These are phyloP conservation scores for Myiagra hebetior DNA, from an alignment of 2,113 vertebrate genomes.

Conservation along the genomic window DNA sequence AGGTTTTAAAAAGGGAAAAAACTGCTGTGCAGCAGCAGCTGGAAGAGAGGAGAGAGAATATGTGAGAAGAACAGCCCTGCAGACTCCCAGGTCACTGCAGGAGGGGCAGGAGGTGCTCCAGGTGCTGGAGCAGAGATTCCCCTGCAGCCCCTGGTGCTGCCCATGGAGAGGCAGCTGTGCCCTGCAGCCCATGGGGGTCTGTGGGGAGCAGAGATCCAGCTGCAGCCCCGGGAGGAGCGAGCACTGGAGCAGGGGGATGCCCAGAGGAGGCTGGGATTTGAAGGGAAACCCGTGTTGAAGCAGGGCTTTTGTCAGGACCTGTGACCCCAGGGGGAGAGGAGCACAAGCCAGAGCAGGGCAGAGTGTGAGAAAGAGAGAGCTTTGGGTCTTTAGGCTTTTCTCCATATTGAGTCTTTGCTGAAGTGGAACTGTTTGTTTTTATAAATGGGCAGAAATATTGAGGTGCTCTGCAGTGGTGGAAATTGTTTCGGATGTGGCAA, in stretches of 20 bases:
- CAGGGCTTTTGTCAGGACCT: not conserved
- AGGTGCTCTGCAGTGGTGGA: not conserved
- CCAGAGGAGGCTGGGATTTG: not conserved
- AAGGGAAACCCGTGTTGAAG: accelerated
- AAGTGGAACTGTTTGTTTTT: not conserved
- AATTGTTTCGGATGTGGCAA: not conserved
- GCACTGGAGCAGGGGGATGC: not conserved
- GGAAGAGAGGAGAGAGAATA: not conserved
- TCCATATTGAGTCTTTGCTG: not conserved
- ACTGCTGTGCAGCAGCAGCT: not conserved
- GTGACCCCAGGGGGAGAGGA: not conserved
- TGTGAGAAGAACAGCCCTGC: not conserved
- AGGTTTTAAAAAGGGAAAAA: not conserved
- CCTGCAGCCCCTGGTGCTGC: not conserved
- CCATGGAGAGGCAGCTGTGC: not conserved
- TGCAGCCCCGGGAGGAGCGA: not conserved
- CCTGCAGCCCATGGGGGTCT: not conserved
- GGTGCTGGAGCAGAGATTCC: not conserved
- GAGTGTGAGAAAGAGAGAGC: not conserved
- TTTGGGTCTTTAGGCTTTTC: not conserved
- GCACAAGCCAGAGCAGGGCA: not conserved
- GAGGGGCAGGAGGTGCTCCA: not conserved
- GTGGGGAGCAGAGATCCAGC: not conserved
- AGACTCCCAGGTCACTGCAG: not conserved
- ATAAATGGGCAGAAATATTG: not conserved